Evolutionary conservation across 2,113 vertebrate genomes (phyloP), one percentile per base, ranked within the genome.

Genomic region (Dicentrarchus labrax): DNA sequence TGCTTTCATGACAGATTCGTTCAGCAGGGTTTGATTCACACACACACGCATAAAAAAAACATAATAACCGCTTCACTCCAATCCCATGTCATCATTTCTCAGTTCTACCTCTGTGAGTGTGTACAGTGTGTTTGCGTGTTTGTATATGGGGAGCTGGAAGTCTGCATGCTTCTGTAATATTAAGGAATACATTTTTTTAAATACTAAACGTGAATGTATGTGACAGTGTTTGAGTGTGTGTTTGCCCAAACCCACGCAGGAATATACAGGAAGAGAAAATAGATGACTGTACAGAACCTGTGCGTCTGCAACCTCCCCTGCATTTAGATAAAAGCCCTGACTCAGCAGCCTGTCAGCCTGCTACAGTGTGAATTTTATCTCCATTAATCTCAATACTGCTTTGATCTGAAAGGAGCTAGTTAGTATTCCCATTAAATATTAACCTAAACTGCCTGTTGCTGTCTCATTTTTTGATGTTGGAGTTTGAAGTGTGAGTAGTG

Each of bases 311-410:
- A 11, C 43, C 45, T n/a, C 13, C 8, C 8, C 19, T 45, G 64
- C 36, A 51, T 51, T 19, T 36, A 16, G 38, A 68, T 30, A 59
- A 41, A 81, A 41, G 13, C 30, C 4, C 39, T 7, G 64, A 76
- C 4, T 82, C 47, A 53, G 71, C 53, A 69, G 38, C 13, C 17
- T 70, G 71, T 72, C 68, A 65, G 9, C 54, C 22, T n/a, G 45
- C 59, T 22, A 38, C 24, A 16, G 9, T 39, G n/a, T 0, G 65
- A 12, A 36, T 62, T 48, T 41, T 59, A 16, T 59, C 50, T 39
- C 13, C 22, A 73, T 74, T 69, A 54, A 69, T 79, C 70, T 79
- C 39, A 12, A 39, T 68, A 30, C 51, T 19, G 19, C 56, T 54
- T 30, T 47, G 22, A 68, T 69, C 9, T 13, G 21, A 62, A 56